Conservation (phyloP, 1,140 invertebrate genomes). For the Coenobita brevimanus region DNA sequence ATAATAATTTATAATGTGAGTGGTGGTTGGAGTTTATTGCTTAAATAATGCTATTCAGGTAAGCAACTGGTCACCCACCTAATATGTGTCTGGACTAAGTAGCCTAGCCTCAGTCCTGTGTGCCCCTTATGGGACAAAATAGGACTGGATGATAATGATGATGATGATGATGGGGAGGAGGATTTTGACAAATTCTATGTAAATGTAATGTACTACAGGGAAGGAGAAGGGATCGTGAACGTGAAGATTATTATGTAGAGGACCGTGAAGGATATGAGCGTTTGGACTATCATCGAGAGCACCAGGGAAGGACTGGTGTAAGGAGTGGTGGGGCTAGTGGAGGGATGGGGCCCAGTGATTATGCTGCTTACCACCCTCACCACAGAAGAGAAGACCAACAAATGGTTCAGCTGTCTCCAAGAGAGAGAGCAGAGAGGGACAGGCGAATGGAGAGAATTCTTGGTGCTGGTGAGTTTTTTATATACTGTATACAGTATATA, state of each 20-base stretch:
- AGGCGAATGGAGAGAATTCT: slow-evolving; percentile 47
- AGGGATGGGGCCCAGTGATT: background rate
- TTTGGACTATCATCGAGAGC: slow-evolving; percentile 25
- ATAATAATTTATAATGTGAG: too few relatives aligned
- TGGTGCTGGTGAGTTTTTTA: slow-evolving; percentile 32
- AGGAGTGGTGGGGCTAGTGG: background rate
- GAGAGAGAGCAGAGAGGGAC: slow-evolving; percentile 53
- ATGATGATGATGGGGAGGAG: too few relatives aligned
- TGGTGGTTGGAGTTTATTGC: too few relatives aligned
- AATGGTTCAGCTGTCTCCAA: slow-evolving; percentile 45
- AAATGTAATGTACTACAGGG: slow-evolving; percentile 27
- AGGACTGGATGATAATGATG: too few relatives aligned
- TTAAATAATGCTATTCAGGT: too few relatives aligned
- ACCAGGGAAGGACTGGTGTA: slow-evolving; percentile 9
- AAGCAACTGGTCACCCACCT: too few relatives aligned
- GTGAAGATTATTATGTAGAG: slow-evolving; percentile 55
- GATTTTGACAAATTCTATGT: too few relatives aligned
- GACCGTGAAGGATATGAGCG: slow-evolving; percentile 41
- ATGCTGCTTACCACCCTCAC: slow-evolving; percentile 21
- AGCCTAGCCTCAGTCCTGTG: too few relatives aligned
- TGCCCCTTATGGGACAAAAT: too few relatives aligned
- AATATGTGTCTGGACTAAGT: too few relatives aligned
- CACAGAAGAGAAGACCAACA: slow-evolving; percentile 25
- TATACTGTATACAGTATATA: background rate
- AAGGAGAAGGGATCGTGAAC: slow-evolving; percentile 30